Evolutionary conservation across 2,888 invertebrate genomes (phyloP).

Genomic region (Mycogona germanica): DNA sequence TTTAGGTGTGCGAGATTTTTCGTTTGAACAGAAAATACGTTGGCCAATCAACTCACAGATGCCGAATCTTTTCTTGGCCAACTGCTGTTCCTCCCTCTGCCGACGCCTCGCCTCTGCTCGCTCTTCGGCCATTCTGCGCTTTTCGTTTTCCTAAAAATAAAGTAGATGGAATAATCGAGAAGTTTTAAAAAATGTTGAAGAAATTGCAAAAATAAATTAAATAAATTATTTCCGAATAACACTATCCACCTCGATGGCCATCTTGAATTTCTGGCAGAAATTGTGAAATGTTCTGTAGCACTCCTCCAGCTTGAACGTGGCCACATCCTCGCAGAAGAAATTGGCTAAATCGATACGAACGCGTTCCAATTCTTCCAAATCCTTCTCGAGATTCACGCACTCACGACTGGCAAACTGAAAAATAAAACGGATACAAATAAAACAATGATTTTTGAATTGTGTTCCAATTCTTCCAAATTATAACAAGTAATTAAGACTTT

Average conservation of each 20-base stretch:
- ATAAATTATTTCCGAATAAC: too few species aligned
- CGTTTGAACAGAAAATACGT: not conserved
- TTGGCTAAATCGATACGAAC: slow-evolving; percentile 68
- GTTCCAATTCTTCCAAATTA: slow-evolving; percentile 10
- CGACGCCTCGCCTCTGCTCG: slow-evolving; percentile 66
- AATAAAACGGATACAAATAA: slow-evolving; percentile 12
- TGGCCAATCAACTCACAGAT: slow-evolving; percentile 16
- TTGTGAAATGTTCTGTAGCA: slow-evolving; percentile 79
- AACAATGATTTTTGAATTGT: slow-evolving; percentile 11
- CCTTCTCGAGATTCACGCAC: slow-evolving; percentile 43
- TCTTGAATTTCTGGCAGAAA: slow-evolving; percentile 53
- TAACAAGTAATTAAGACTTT: too few species aligned
- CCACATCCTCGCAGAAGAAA: slow-evolving; percentile 89
- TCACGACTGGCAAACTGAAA: slow-evolving; percentile 29
- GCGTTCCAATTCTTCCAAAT: slow-evolving; percentile 68
- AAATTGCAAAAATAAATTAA: too few species aligned
- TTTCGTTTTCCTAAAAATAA: slow-evolving; percentile 54
- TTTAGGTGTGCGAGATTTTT: not conserved
- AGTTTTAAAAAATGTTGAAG: too few species aligned
- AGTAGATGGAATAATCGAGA: not conserved
- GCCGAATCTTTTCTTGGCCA: slow-evolving; percentile 13
- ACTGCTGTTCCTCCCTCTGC: slow-evolving; percentile 50
- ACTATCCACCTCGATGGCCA: slow-evolving; percentile 32
- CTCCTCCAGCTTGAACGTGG: slow-evolving; percentile 83
- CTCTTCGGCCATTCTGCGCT: slow-evolving; percentile 68